Base-by-base conservation (phyloP, 2,113 vertebrate species). In the Fregata magnificens region DNA sequence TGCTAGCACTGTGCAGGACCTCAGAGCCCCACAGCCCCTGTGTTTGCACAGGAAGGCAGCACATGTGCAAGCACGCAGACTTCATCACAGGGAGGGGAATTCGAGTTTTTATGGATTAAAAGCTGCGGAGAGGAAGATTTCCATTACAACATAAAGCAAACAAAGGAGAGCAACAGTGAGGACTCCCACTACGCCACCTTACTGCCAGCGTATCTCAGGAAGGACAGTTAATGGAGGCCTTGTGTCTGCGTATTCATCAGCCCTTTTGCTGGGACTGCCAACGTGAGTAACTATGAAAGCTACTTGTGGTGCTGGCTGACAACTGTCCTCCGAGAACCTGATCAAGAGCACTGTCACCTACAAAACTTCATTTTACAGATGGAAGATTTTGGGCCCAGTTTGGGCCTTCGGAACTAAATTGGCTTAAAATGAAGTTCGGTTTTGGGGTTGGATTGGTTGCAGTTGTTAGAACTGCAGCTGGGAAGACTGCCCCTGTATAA, bases 221-320 rank as follows among this genome's bases (percentile, higher is more conserved):
- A 92, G 85, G 79, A 78, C 71, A 88, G 62, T 91, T 95, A 93
- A 82, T 5, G 14, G 58, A 88, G 63, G 47, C 38, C 78, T 93
- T 15, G n/a, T 6, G 34, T 22, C 74, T 83, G 82, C 88, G 78
- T 73, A 88, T 73, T 80, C 82, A 90, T 80, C 63, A 92, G 45
- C 4, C 21, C 76, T 83, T 77, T 7, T 42, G 66, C 90, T 36
- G 47, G 81, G 65, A 10, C 55, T 71, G 76, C 82, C 85, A 86
- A 18, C 36, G 3, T 5, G 55, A 89, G 47, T 61, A 59, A 42
- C 91, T 44, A 17, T 34, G 77, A 79, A 67, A 53, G 32, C 59
- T 40, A 34, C 84, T 86, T 5, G 40, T 79, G 81, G 47, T 73
- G 79, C 58, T 88, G 90, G 67, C 93, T 93, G 73, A 93, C 89